phyloP scores from a whole-genome alignment of 2,797 vertebrate species.

The Anomalospiza imberbis region DNA sequence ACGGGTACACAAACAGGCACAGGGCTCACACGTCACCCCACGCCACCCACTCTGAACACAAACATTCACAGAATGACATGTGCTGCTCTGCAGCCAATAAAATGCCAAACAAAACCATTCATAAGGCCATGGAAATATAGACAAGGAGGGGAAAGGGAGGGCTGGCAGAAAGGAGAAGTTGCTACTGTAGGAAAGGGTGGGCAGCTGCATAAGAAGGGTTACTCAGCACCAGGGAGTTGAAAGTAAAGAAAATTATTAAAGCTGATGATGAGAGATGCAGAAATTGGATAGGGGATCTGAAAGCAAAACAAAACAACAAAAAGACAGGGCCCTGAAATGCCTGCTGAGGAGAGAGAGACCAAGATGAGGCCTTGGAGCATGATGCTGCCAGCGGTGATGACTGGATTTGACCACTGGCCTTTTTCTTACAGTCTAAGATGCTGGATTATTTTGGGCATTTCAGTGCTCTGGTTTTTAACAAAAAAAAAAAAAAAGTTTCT shows the following conservation, averaged over 20 bases:
- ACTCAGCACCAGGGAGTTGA: background rate
- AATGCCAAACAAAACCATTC: background rate
- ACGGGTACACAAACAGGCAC: background rate
- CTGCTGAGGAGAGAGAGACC: background rate
- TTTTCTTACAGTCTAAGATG: background rate
- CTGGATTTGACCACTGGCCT: background rate
- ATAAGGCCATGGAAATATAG: background rate
- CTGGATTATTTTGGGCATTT: background rate
- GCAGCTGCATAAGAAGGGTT: background rate
- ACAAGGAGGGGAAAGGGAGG: background rate
- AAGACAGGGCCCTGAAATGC: background rate
- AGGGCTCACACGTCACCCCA: background rate
- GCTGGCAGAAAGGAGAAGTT: background rate
- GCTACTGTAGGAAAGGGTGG: background rate
- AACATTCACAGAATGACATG: background rate
- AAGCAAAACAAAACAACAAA: background rate
- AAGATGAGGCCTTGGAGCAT: background rate
- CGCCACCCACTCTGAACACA: background rate
- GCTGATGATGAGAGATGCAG: background rate
- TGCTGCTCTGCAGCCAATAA: background rate
- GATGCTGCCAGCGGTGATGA: rapidly evolving
- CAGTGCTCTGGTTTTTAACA: background rate
- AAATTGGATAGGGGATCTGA: background rate
- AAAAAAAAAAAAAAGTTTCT: background rate
- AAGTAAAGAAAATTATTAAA: background rate